Evolutionary conservation across 1,140 invertebrate genomes (phyloP).

Genomic region (Atta colombica): DNA sequence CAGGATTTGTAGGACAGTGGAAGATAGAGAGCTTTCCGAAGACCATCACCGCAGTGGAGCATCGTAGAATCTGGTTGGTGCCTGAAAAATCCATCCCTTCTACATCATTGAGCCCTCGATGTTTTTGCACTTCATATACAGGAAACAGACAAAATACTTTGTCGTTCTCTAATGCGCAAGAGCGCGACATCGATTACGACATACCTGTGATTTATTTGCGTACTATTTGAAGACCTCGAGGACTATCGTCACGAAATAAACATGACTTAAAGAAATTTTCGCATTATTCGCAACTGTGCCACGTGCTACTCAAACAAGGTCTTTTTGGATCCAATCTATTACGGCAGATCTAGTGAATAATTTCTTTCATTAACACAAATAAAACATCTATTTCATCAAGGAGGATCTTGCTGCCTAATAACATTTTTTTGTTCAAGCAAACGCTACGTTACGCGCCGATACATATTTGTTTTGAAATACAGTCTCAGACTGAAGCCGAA

Average conservation of each 20-base stretch:
- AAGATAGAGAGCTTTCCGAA: slow-evolving; percentile 28
- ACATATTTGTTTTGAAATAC: no score
- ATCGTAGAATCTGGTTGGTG: not conserved
- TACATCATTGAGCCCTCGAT: not conserved
- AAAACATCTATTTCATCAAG: no score
- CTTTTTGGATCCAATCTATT: not conserved
- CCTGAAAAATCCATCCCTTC: slow-evolving; percentile 10
- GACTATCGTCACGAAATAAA: slow-evolving; percentile 23
- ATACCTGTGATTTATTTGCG: slow-evolving; percentile 1
- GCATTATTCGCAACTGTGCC: not conserved
- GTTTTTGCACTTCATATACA: not conserved
- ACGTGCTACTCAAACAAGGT: slow-evolving; percentile 27
- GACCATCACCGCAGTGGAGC: no score
- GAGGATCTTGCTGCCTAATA: no score
- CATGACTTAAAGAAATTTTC: slow-evolving; percentile 2
- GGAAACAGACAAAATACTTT: not conserved
- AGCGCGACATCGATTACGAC: slow-evolving; percentile 32
- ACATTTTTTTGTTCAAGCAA: no score
- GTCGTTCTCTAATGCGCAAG: not conserved
- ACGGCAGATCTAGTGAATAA: not conserved
- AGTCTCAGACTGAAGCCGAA: no score
- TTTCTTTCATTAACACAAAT: not conserved
- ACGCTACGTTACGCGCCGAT: no score
- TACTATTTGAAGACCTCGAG: not conserved
- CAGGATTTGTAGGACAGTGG: slow-evolving; percentile 31